Percentiles rank a stretch among this genome's conserved stretches.
Conservation (phyloP, 1,140 invertebrate genomes). For the Penaeus vannamei region DNA sequence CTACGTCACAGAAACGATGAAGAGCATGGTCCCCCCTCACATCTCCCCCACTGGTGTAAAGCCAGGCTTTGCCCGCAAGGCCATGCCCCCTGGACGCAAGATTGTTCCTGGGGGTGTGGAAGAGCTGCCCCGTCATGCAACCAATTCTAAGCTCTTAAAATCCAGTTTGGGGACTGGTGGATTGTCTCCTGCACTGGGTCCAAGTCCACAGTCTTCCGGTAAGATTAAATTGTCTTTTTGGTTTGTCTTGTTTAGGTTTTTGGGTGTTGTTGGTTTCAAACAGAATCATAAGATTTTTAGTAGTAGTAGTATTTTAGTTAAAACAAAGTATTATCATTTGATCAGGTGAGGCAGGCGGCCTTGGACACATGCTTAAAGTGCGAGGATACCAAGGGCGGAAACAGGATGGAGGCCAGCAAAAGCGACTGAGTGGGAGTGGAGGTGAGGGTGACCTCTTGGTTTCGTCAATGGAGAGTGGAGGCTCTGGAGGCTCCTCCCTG, state of each 20-base stretch:
- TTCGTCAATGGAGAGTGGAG: conserved; percentile 46
- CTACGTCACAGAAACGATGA: conserved; percentile 52
- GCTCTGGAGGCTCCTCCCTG: conserved; percentile 52
- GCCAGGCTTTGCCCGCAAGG: conserved; percentile 35
- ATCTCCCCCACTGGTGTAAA: conserved; percentile 50
- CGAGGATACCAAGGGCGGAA: background rate
- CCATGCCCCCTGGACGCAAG: conserved; percentile 54
- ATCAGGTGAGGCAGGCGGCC: conserved; percentile 47
- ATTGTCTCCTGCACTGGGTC: conserved; percentile 42
- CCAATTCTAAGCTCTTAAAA: conserved; percentile 48
- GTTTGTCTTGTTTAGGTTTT: background rate
- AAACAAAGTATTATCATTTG: background rate
- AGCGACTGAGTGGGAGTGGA: background rate
- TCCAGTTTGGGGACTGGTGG: conserved; percentile 40
- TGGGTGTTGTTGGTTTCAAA: too few species aligned
- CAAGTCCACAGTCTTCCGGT: conserved; percentile 57
- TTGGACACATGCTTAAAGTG: conserved; percentile 41
- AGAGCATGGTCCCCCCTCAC: conserved; percentile 54
- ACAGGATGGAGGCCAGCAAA: conserved; percentile 1
- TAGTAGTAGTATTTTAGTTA: background rate
- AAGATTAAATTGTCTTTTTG: background rate
- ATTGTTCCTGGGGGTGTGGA: conserved; percentile 38
- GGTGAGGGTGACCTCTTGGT: conserved; percentile 40
- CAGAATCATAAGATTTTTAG: too few species aligned
- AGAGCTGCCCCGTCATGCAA: conserved; percentile 49